These are phyloP conservation scores for Phoenicopterus ruber DNA, from an alignment of 2,113 vertebrate species.

Conservation along the genomic window DNA sequence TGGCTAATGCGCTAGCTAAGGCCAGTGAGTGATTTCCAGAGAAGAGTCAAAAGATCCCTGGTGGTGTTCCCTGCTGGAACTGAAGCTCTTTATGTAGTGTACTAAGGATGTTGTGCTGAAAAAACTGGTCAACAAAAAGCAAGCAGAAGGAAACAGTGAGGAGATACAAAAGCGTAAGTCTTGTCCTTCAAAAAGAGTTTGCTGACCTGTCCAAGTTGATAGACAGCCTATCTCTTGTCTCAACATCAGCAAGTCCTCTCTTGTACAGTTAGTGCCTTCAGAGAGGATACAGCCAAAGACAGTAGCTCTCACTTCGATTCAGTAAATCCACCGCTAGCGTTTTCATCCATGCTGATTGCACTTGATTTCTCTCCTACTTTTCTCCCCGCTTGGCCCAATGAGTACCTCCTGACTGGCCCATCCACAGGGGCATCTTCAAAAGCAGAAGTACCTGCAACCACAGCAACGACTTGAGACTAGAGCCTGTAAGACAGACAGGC, in stretches of 20 bases:
- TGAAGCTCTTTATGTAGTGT: not conserved
- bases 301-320: not conserved
- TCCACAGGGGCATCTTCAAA: not conserved
- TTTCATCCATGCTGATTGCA: not conserved
- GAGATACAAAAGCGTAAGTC: not conserved
- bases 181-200: not conserved
- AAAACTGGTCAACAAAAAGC: not conserved
- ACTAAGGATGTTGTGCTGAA: not conserved
- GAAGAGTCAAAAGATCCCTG: not conserved
- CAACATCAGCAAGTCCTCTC: not conserved
- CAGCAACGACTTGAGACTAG: not conserved
- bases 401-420: not conserved
- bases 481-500: not conserved
- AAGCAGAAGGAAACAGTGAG: not conserved
- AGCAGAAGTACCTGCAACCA: not conserved
- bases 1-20: not conserved
- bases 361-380: not conserved
- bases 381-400: not conserved
- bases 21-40: not conserved
- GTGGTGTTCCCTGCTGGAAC: not conserved
- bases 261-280: not conserved
- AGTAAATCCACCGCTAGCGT: not conserved
- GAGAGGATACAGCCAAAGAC: not conserved
- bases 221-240: not conserved
- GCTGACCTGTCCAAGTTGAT: not conserved